Base-by-base conservation (phyloP, 2,888 invertebrate genomes). In the Beris chalybata region DNA sequence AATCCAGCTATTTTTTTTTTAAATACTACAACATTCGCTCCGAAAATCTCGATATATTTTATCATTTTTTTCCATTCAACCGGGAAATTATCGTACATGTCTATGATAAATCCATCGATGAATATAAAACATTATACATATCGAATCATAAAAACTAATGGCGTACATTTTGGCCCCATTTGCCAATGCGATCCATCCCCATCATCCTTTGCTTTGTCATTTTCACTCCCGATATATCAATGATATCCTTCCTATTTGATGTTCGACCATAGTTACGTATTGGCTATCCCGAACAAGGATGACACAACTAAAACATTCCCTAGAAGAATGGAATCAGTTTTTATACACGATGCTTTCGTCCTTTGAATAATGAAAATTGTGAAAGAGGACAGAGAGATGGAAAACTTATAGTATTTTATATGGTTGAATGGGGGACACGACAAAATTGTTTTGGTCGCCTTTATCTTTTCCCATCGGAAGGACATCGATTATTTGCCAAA, bases 401-500 rank as follows among this genome's bases (percentile, higher is more conserved):
- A 38, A 5, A 38, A 38, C 38, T 38, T 38, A 38, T 38, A 38
- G 38, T 38, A 38, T 38, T 38, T 38, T 38, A 38, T 38, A 9
- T 38, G 38, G 38, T 7, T 38, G 38, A 38, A 38, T 38, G 9
- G 38, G 38, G 38, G 9, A 9, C 38, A 38, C 38, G 9, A 38
- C 30, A 12, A 50, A 61, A 61, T 61, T 61, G 61, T 61, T 61
- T 61, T 61, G 61, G 61, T 52, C 52, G 29, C 52, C 52, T 61
- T 61, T 52, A 50, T 61, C 61, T 61, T 52, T 50, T 38, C 31
- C 38, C 38, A 61, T 50, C 61, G 61, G 52, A 61, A 61, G 67
- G 64, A 67, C 64, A 65, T 65, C 67, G 67, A 67, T 67, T 67
- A 67, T 67, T 67, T 67, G 67, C 67, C 54, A 59, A 59, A 54